Base-by-base conservation (phyloP, 2,888 invertebrate species). In the Anodontia alba region DNA sequence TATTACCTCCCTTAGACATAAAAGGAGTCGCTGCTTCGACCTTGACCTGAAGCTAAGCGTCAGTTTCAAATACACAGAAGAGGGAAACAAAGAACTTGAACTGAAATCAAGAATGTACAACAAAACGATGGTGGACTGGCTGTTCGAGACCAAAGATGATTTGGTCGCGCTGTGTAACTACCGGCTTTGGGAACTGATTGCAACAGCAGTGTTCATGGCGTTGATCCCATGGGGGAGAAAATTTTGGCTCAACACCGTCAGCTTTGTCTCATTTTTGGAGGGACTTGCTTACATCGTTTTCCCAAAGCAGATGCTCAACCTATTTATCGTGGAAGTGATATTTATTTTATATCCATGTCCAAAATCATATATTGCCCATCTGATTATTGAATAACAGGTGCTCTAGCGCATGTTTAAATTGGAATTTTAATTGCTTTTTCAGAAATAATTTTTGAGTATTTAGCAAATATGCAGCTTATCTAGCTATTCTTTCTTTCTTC, bases 31-130 rank as follows among this genome's bases (percentile, higher is more conserved):
- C 54, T 54, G 15, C 29, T 29, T 20, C 54, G 62, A 79, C 26
- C 70, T 74, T 74, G 74, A 71, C 78, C 51, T 79, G 51, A 70
- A 70, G 62, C 71, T n/a, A 62, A 62, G 62, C 62, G 62, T 62
- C 62, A 8, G 31, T 62, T 62, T 62, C 62, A 62, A 62, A 62
- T n/a, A n/a, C n/a, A n/a, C n/a, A n/a, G n/a, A n/a, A n/a, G n/a
- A 33, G 17, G 33, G 74, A 79, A 79, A 74, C 74, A 79, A 74
- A 71, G 51, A 70, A 0, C n/a, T 8, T n/a, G 29, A 1, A 17
- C 36, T 38, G 36, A 10, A 8, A n/a, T 0, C 5, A 33, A 80
- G 33, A 68, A 84, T 84, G 84, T 78, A 84, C 66, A 84, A 84
- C 77, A 76, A 76, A 79, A 81, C 84, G 7, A 29, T 76, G 0